Evolutionary conservation across 1,140 invertebrate genomes (phyloP).

Genomic region (Drosophila virilis): DNA sequence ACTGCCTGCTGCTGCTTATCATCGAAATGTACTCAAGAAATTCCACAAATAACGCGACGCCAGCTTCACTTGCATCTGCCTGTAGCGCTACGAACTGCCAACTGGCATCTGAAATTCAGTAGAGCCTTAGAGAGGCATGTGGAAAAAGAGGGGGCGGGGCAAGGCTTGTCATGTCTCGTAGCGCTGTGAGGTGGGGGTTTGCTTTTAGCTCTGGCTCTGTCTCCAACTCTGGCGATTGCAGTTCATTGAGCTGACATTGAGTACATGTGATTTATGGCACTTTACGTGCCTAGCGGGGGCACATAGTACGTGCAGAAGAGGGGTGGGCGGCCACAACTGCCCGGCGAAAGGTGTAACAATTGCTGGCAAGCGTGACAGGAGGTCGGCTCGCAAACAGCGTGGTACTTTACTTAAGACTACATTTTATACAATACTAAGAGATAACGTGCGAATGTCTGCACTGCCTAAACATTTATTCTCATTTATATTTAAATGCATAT

Average conservation of each 20-base stretch:
- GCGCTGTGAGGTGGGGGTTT: not conserved
- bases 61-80: slow-evolving; percentile 57
- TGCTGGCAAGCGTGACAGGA: not conserved
- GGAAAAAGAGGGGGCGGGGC: not conserved
- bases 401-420: no score
- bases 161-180: not conserved
- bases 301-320: not conserved
- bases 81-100: not conserved
- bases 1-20: slow-evolving; percentile 61
- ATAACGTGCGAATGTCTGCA: no score
- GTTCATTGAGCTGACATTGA: slow-evolving; percentile 82
- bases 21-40: slow-evolving; percentile 82
- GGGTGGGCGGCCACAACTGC: not conserved
- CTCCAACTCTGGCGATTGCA: slow-evolving; percentile 40
- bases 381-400: no score
- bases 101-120: slow-evolving; percentile 24
- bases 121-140: slow-evolving; percentile 5
- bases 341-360: slow-evolving; percentile 49
- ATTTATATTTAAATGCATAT: no score
- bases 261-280: slow-evolving; percentile 79
- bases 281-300: slow-evolving; percentile 31
- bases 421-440: no score
- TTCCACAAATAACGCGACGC: slow-evolving; percentile 78
- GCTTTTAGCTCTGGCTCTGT: not conserved
- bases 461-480: no score